phyloP scores from a whole-genome alignment of 2,113 vertebrate genomes.

The Lichenostomus cassidix region DNA sequence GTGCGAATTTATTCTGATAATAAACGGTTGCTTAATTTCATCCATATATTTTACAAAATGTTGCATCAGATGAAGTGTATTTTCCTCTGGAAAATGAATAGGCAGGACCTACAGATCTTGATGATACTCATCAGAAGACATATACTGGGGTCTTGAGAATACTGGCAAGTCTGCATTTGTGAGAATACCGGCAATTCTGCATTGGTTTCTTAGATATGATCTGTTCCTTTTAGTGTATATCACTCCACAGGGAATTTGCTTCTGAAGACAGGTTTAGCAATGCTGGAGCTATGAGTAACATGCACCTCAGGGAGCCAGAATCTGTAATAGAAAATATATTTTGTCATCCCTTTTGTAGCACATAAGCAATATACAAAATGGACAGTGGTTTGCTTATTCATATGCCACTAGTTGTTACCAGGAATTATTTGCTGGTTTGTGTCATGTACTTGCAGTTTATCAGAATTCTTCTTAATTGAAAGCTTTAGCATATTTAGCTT shows the following conservation, averaged over 20 bases:
- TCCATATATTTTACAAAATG: neutral
- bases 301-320: neutral
- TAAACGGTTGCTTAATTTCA: neutral
- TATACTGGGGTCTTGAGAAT: neutral
- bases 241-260: neutral
- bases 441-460: neutral
- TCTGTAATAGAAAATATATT: neutral
- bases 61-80: neutral
- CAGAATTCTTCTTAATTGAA: neutral
- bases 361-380: neutral
- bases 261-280: neutral
- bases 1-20: neutral
- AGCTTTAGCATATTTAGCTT: neutral
- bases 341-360: neutral
- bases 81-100: neutral
- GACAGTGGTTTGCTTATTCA: neutral
- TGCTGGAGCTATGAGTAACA: neutral
- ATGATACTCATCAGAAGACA: neutral
- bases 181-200: neutral
- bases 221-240: neutral
- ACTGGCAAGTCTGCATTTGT: neutral
- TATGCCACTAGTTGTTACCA: neutral
- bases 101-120: neutral
- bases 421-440: neutral
- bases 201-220: neutral